phyloP scores from a whole-genome alignment of 2,888 invertebrate genomes.

The Lottia gigantea region DNA sequence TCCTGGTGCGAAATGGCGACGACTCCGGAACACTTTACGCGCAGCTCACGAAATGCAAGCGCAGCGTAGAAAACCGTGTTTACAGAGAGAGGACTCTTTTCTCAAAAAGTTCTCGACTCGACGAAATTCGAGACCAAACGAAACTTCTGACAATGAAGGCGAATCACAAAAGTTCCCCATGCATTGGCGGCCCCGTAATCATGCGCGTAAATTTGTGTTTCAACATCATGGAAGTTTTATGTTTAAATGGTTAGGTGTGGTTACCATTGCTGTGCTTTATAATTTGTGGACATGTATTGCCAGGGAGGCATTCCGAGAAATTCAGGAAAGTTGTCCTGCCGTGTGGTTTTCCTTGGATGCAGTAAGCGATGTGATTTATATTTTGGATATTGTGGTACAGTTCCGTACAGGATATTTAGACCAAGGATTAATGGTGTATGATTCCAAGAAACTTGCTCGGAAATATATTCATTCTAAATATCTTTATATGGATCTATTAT shows the following conservation, averaged over 20 bases:
- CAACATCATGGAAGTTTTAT: constrained; percentile 96
- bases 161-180: not conserved
- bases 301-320: constrained; percentile 91
- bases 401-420: constrained; percentile 94
- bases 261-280: constrained; percentile 90
- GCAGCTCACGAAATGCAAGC: constrained; percentile 50
- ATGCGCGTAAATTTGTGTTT: constrained; percentile 72
- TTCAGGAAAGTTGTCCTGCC: constrained; percentile 71
- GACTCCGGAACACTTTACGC: constrained; percentile 83
- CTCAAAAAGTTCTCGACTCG: constrained; percentile 89
- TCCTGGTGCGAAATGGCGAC: constrained; percentile 79
- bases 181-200: constrained; percentile 18
- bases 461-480: constrained; percentile 87
- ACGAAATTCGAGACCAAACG: constrained; percentile 73
- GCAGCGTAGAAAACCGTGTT: constrained; percentile 42
- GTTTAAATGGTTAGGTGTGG: constrained; percentile 92
- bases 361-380: constrained; percentile 86
- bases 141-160: constrained; percentile 30
- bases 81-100: constrained; percentile 73
- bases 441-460: constrained; percentile 87
- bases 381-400: constrained; percentile 89
- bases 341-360: constrained; percentile 74
- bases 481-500: constrained; percentile 85
- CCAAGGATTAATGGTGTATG: constrained; percentile 89
- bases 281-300: constrained; percentile 96